Conservation (phyloP, 2,888 invertebrate genomes). For the Ceriagrion tenellum region DNA sequence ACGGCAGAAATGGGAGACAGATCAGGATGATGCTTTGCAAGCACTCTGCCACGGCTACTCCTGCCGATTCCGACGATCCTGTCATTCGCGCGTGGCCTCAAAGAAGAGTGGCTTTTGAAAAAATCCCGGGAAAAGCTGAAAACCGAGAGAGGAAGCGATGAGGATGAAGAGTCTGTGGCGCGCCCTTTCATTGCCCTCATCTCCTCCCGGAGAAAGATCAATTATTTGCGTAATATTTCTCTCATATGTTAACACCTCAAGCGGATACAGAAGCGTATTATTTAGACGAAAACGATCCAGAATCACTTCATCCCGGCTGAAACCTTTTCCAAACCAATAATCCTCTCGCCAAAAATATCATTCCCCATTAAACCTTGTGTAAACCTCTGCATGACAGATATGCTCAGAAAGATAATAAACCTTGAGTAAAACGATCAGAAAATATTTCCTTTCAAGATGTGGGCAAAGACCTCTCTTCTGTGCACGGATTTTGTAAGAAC, state of each 20-base stretch:
- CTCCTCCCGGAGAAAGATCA: neutral
- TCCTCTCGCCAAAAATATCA: neutral
- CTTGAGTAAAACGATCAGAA: neutral
- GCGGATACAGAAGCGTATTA: neutral
- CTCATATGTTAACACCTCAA: neutral
- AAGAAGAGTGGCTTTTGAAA: neutral
- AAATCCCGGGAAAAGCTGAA: neutral
- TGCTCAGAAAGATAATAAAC: neutral
- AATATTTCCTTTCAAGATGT: neutral
- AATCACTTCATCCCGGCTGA: neutral
- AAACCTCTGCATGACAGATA: neutral
- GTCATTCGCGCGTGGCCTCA: neutral
- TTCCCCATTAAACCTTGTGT: neutral
- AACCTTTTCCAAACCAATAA: neutral
- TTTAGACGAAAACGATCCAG: neutral
- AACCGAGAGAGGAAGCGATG: neutral
- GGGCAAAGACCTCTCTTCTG: neutral
- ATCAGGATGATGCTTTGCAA: neutral
- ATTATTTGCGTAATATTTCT: neutral
- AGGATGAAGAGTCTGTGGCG: neutral
- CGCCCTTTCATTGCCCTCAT: neutral
- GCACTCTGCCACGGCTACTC: neutral
- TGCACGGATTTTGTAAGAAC: neutral
- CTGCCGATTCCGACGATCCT: neutral
- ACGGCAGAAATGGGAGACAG: neutral